A percentile compares a stretch with the other conserved stretches of the same genome.
Evolutionary conservation across 2,797 vertebrate genomes (phyloP).

Genomic region (Peromyscus eremicus): DNA sequence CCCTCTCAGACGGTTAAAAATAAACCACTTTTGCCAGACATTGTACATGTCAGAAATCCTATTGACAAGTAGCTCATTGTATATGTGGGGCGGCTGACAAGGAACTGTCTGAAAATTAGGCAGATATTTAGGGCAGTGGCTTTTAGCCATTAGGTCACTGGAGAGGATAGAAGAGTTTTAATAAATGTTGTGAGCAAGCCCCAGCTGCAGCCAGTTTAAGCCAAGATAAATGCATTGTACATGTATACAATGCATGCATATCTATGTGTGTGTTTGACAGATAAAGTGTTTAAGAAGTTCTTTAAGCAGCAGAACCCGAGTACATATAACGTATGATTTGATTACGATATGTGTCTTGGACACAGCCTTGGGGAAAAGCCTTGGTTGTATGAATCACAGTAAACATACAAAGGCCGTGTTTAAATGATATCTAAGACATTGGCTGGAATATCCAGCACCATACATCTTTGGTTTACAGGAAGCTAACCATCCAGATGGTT

Average conservation of each 20-base stretch:
- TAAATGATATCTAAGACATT: constrained; percentile 28
- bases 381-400: constrained; percentile 60
- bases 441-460: not conserved
- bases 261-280: not conserved
- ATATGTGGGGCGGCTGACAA: not conserved
- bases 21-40: constrained; percentile 31
- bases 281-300: constrained; percentile 33
- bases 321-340: constrained; percentile 55
- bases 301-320: constrained; percentile 57
- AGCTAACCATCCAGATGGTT: not conserved
- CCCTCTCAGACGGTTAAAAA: constrained; percentile 44
- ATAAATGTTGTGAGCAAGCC: not conserved
- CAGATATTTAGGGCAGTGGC: not conserved
- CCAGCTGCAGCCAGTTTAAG: constrained; percentile 22
- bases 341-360: constrained; percentile 40
- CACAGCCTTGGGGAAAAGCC: constrained; percentile 40
- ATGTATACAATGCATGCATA: not conserved
- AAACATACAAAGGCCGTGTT: constrained; percentile 56
- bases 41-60: not conserved
- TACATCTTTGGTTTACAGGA: constrained; percentile 47
- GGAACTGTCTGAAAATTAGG: constrained; percentile 17
- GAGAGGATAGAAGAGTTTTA: constrained; percentile 15
- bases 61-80: constrained; percentile 3
- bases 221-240: not conserved
- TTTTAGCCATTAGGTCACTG: not conserved